A percentile compares a stretch with the other conserved stretches of the same genome.
Conservation (phyloP, 2,797 vertebrate genomes). For the Xiphorhynchus erythropygius region DNA sequence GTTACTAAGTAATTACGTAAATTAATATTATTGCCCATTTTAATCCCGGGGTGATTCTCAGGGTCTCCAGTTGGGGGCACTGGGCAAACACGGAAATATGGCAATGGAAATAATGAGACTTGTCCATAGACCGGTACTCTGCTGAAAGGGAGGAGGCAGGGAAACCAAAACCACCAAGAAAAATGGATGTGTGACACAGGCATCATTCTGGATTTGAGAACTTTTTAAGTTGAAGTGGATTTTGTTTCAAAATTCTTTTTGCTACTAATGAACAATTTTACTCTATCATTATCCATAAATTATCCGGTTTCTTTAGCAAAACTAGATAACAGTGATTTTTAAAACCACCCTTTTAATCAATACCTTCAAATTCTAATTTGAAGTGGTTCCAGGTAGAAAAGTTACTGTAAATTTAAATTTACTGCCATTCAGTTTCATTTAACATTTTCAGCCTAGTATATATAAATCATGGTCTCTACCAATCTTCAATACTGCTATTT, state of each 20-base stretch:
- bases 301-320: not conserved
- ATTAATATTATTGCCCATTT: not conserved
- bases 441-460: not conserved
- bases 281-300: not conserved
- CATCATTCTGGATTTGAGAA: not conserved
- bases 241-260: not conserved
- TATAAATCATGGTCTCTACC: not conserved
- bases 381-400: not conserved
- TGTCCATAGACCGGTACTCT: fast-evolving
- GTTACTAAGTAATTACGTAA: not conserved
- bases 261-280: not conserved
- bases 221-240: not conserved
- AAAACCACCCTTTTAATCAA: not conserved
- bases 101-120: not conserved
- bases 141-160: not conserved
- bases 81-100: not conserved
- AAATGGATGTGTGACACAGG: not conserved
- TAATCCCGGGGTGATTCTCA: not conserved
- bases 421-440: not conserved
- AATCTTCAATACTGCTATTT: not conserved
- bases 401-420: not conserved
- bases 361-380: not conserved
- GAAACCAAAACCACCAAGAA: not conserved
- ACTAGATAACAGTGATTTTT: not conserved
- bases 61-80: slow-evolving; percentile 50